Evolutionary conservation across 2,113 vertebrate genomes (phyloP).

Genomic region (Boulengeromyrus knoepffleri): DNA sequence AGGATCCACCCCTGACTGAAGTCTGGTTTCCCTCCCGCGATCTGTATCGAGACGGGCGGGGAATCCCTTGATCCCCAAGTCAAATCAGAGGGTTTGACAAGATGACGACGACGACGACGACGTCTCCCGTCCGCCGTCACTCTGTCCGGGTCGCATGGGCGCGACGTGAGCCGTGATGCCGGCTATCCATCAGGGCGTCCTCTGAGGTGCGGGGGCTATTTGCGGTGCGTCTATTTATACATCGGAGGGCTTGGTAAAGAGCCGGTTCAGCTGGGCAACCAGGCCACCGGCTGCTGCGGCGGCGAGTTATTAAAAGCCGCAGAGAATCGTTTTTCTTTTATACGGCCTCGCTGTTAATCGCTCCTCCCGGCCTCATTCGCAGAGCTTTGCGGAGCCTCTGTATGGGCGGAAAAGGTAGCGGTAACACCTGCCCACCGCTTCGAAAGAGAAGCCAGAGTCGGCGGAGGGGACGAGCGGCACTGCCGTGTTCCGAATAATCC

Average conservation of each 20-base stretch:
- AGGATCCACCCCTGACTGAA: not conserved
- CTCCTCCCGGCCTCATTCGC: not conserved
- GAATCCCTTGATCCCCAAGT: not conserved
- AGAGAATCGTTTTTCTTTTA: not conserved
- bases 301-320: not conserved
- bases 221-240: not conserved
- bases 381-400: not conserved
- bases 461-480: not conserved
- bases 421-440: not conserved
- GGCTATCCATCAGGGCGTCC: constrained; percentile 6
- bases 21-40: not conserved
- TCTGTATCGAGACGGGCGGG: not conserved
- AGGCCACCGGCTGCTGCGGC: not conserved
- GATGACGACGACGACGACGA: not conserved
- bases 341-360: not conserved
- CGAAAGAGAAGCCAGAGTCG: not conserved
- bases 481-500: not conserved
- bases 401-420: not conserved
- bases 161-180: not conserved
- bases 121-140: not conserved
- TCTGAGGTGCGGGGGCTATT: constrained; percentile 1
- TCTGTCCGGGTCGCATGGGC: not conserved
- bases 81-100: not conserved
- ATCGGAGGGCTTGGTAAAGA: not conserved
- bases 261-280: not conserved